Evolutionary conservation across 2,113 vertebrate genomes (phyloP).

Genomic region (Eulemur rufifrons): DNA sequence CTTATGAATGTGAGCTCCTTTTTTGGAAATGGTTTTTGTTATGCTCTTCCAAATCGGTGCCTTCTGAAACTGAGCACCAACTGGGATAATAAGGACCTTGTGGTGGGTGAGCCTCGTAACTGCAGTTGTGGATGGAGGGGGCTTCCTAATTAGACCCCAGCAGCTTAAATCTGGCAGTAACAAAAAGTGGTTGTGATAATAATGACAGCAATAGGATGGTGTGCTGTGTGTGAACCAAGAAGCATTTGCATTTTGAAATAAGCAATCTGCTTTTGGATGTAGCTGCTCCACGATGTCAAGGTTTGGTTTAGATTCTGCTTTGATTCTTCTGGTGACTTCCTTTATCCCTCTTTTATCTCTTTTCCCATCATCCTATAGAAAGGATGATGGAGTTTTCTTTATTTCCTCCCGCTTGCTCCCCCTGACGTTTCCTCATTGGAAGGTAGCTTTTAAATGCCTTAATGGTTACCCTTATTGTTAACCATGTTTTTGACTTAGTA

Average conservation of each 20-base stretch:
- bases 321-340: not conserved
- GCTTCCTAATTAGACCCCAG: constrained; percentile 86
- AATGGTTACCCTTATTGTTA: constrained; percentile 7
- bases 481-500: not conserved
- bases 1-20: constrained; percentile 53
- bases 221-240: constrained; percentile 39
- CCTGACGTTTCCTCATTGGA: not conserved
- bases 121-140: constrained; percentile 78
- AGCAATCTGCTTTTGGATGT: constrained; percentile 51
- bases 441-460: not conserved
- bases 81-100: constrained; percentile 79
- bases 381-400: not conserved
- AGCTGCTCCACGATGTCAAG: not conserved
- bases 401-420: not conserved
- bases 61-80: constrained; percentile 77
- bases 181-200: constrained; percentile 22
- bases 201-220: constrained; percentile 60
- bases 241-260: constrained; percentile 66
- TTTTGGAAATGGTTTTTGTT: constrained; percentile 33
- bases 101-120: constrained; percentile 78
- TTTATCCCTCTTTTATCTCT: not conserved
- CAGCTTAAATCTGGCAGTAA: constrained; percentile 80
- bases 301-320: constrained; percentile 49
- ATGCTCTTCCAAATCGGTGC: constrained; percentile 57
- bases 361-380: not conserved